phyloP scores from a whole-genome alignment of 2,888 invertebrate genomes.

The Aphodius granarius region DNA sequence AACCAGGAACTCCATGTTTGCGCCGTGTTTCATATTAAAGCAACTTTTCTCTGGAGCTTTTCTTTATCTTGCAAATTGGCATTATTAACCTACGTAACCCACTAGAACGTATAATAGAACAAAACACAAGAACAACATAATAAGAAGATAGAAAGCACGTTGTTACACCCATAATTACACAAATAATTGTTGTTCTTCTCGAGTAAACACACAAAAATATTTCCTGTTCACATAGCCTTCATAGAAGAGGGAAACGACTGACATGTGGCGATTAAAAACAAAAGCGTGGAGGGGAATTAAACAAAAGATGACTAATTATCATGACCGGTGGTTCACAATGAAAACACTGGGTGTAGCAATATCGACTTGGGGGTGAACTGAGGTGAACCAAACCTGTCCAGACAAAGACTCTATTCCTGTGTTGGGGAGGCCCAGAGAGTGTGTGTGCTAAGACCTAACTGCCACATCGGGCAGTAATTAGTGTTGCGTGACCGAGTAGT shows the following conservation, averaged over 20 bases:
- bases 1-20: too few species aligned
- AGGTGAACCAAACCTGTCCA: slow-evolving; percentile 12
- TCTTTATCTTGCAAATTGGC: too few species aligned
- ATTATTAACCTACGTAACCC: too few species aligned
- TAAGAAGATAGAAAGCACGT: too few species aligned
- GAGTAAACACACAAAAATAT: neutral
- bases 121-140: too few species aligned
- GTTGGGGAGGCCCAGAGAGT: neutral
- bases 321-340: slow-evolving; percentile 17
- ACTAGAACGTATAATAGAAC: too few species aligned
- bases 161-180: neutral
- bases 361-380: slow-evolving; percentile 15
- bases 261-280: slow-evolving; percentile 16
- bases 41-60: too few species aligned
- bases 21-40: too few species aligned
- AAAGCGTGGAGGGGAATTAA: slow-evolving; percentile 12
- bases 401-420: neutral
- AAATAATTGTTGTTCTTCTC: neutral
- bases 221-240: neutral
- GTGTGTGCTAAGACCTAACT: slow-evolving; percentile 35
- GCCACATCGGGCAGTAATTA: slow-evolving; percentile 51
- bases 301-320: slow-evolving; percentile 28
- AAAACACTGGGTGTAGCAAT: neutral
- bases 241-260: slow-evolving; percentile 5
- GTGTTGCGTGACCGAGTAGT: slow-evolving; percentile 52